Conservation (phyloP, 1,140 invertebrate species). For the Caenorhabditis tropicalis region DNA sequence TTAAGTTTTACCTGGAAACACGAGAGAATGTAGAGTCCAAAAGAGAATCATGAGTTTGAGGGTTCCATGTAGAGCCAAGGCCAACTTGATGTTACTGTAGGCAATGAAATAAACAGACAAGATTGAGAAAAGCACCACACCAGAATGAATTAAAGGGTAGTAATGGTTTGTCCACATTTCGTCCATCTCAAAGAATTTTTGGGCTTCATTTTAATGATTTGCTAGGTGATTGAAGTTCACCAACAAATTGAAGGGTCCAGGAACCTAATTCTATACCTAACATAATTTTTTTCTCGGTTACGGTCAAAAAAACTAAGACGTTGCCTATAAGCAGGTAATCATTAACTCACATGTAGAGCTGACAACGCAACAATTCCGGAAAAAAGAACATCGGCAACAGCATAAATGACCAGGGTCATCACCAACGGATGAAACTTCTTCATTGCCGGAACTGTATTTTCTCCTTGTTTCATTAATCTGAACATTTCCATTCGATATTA, state of each 20-base stretch:
- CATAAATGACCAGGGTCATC: not conserved
- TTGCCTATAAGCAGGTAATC: too few relatives aligned
- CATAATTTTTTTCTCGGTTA: too few relatives aligned
- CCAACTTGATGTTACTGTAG: constrained; percentile 2
- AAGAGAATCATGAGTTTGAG: not conserved
- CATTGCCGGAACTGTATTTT: not conserved
- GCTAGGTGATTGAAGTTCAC: too few relatives aligned
- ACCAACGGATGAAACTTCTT: not conserved
- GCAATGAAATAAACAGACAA: not conserved
- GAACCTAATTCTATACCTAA: too few relatives aligned
- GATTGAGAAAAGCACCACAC: not conserved
- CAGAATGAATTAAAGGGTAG: not conserved
- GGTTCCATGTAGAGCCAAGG: not conserved
- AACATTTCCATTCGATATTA: not conserved
- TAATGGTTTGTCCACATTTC: not conserved
- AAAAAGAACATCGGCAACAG: not conserved
- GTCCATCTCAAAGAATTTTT: not conserved
- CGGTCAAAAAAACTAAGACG: too few relatives aligned
- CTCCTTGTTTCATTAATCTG: not conserved
- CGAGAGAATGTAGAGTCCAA: not conserved
- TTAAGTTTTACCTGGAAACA: not conserved
- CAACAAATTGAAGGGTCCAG: too few relatives aligned
- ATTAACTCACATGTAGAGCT: not conserved
- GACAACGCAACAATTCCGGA: not conserved
- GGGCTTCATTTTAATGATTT: not conserved